phyloP scores from a whole-genome alignment of 2,888 invertebrate genomes.

The Morpho deidamia region DNA sequence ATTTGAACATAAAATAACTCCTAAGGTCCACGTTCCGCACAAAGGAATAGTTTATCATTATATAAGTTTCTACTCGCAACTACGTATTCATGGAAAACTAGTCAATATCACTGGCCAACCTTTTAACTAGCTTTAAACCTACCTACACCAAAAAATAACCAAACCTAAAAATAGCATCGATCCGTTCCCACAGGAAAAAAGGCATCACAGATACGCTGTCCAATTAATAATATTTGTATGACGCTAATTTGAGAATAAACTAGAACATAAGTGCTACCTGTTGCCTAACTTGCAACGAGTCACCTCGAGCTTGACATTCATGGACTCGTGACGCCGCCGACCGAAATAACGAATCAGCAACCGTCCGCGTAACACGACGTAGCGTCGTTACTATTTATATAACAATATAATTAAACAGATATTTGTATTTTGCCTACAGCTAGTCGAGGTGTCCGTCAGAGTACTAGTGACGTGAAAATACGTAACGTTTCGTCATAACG shows the following conservation, averaged over 20 bases:
- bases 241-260: slow-evolving; percentile 22
- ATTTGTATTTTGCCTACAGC: slow-evolving; percentile 58
- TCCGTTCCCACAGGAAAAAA: too few species aligned
- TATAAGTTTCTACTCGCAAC: too few species aligned
- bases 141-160: too few species aligned
- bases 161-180: too few species aligned
- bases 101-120: too few species aligned
- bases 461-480: slow-evolving; percentile 30
- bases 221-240: neutral
- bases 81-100: too few species aligned
- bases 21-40: too few species aligned
- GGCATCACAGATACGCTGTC: too few species aligned
- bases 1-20: too few species aligned
- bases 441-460: slow-evolving; percentile 41
- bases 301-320: slow-evolving; percentile 74
- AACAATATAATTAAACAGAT: slow-evolving; percentile 67
- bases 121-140: too few species aligned
- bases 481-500: slow-evolving; percentile 26
- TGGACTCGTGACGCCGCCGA: slow-evolving; percentile 62
- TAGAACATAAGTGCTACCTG: slow-evolving; percentile 46
- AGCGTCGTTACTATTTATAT: slow-evolving; percentile 71
- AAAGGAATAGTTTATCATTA: too few species aligned
- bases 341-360: slow-evolving; percentile 70
- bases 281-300: slow-evolving; percentile 59
- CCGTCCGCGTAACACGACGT: slow-evolving; percentile 70